Percentiles rank a stretch among this genome's conserved stretches.
These are phyloP conservation scores for Phoeniculus purpureus DNA, from an alignment of 2,797 vertebrate species.

Conservation along the genomic window DNA sequence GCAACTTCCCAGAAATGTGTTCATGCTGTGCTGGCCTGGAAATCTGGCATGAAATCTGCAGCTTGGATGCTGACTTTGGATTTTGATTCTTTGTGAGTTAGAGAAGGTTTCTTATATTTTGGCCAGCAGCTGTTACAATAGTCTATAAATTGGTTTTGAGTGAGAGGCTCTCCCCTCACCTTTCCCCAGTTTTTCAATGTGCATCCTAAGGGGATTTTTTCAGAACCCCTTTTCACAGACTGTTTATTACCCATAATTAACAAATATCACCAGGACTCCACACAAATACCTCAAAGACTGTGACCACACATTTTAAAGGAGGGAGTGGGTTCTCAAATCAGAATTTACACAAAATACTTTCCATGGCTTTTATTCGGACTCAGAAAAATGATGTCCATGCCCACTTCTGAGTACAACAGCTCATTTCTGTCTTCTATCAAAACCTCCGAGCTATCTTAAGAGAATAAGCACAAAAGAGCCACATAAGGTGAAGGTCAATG, in stretches of 20 bases:
- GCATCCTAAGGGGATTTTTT: too few relatives aligned
- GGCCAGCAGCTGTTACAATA: too few relatives aligned
- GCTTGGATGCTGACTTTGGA: neutral
- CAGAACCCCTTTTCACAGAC: too few relatives aligned
- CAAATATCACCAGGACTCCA: too few relatives aligned
- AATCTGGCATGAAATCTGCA: slow-evolving; percentile 34
- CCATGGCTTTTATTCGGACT: neutral
- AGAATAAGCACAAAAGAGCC: neutral
- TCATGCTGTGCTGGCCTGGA: slow-evolving; percentile 31
- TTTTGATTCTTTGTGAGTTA: neutral
- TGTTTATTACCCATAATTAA: too few relatives aligned
- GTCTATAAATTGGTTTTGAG: too few relatives aligned
- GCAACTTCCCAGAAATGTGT: slow-evolving; percentile 48
- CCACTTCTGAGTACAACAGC: neutral
- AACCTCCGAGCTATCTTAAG: neutral
- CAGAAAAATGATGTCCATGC: neutral
- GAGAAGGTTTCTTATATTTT: too few relatives aligned
- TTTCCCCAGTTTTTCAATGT: too few relatives aligned
- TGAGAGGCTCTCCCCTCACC: too few relatives aligned
- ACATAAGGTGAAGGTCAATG: neutral
- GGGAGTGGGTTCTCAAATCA: neutral
- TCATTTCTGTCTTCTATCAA: neutral
- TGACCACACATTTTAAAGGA: neutral
- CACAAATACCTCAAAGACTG: too few relatives aligned
- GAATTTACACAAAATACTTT: neutral